Conservation (phyloP, 2,113 vertebrate species). For the Oenanthe melanoleuca region DNA sequence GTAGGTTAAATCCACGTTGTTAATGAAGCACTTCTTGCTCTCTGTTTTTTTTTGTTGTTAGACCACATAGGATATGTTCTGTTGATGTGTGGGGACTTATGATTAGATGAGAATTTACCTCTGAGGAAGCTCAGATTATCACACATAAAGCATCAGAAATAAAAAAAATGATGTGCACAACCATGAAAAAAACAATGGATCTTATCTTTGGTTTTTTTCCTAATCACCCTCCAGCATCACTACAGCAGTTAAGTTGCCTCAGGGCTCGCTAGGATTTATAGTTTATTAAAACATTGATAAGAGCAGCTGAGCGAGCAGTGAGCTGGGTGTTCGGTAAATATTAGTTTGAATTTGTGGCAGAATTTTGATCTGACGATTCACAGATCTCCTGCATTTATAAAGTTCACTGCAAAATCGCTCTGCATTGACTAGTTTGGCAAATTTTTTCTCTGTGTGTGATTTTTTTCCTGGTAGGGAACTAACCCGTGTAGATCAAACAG, state of each 20-base stretch:
- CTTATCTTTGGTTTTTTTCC: constrained; percentile 60
- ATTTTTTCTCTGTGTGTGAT: not conserved
- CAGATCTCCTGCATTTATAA: not conserved
- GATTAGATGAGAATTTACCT: constrained; percentile 75
- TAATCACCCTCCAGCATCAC: constrained; percentile 69
- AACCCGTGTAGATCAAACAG: constrained; percentile 25
- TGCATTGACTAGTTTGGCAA: not conserved
- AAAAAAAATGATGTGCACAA: constrained; percentile 68
- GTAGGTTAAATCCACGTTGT: constrained; percentile 60
- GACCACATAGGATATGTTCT: constrained; percentile 70
- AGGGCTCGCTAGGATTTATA: constrained; percentile 64
- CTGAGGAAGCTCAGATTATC: constrained; percentile 73
- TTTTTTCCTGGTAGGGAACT: not conserved
- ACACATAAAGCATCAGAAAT: constrained; percentile 67
- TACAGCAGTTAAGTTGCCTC: constrained; percentile 60
- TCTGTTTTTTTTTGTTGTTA: constrained; percentile 53
- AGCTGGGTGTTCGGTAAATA: constrained; percentile 49
- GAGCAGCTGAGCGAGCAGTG: constrained; percentile 55
- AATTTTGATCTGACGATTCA: constrained; percentile 31
- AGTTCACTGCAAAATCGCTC: constrained; percentile 17
- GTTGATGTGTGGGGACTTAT: constrained; percentile 70
- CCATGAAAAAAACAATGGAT: constrained; percentile 72
- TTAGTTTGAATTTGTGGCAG: constrained; percentile 51
- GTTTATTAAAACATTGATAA: constrained; percentile 67
- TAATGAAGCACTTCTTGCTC: constrained; percentile 67